These are phyloP conservation scores for Tetraneura akinire DNA, from an alignment of 1,140 invertebrate species.

Conservation along the genomic window DNA sequence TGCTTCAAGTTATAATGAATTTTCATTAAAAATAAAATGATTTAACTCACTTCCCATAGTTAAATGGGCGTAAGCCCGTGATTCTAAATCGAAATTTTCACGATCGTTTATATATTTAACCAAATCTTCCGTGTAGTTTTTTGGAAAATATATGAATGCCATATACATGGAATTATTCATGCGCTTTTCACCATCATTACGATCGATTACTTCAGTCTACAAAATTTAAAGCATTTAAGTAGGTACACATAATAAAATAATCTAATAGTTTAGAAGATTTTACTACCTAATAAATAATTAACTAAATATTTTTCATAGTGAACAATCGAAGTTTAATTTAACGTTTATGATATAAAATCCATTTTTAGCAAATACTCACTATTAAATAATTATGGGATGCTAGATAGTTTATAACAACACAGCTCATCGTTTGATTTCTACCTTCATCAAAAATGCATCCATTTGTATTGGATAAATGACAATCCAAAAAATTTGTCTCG, in stretches of 20 bases:
- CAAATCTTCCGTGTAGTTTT: constrained; percentile 19
- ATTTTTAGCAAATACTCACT: constrained; percentile 3
- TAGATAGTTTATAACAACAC: constrained; percentile 22
- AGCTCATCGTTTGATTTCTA: not conserved
- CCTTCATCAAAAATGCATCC: constrained; percentile 4
- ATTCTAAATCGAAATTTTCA: not conserved
- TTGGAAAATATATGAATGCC: constrained; percentile 29
- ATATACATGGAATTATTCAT: not conserved
- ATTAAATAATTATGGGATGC: not conserved
- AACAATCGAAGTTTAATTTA: too few species aligned
- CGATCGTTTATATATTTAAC: not conserved
- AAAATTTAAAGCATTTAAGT: too few species aligned
- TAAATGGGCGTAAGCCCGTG: not conserved
- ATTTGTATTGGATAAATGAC: not conserved
- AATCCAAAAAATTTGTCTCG: constrained; percentile 13
- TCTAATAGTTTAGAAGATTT: too few species aligned
- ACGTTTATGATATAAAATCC: too few species aligned
- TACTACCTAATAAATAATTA: too few species aligned
- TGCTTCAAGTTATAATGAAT: not conserved
- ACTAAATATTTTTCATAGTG: too few species aligned
- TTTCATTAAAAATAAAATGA: not conserved
- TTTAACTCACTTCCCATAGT: constrained; percentile 27
- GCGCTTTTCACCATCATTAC: not conserved
- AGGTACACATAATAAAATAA: too few species aligned
- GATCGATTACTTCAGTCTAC: constrained; percentile 1